Evolutionary conservation across 2,888 invertebrate species (phyloP).

Genomic region (Chrysolina oricalcia): DNA sequence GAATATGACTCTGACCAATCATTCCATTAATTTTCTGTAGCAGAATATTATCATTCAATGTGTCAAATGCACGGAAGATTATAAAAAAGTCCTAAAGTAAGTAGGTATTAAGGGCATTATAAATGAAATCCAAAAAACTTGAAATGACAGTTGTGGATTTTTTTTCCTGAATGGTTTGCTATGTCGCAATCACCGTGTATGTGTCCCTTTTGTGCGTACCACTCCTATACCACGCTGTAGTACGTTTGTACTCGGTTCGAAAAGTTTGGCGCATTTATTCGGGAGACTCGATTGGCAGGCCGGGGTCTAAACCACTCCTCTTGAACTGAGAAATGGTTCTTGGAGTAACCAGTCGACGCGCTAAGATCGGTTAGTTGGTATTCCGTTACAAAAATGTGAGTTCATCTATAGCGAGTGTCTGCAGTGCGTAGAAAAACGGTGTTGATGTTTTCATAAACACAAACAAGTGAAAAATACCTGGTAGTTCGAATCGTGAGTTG

Average conservation of each 20-base stretch:
- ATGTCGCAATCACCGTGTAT: neutral
- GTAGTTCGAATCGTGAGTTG: constrained; percentile 57
- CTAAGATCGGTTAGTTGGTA: constrained; percentile 53
- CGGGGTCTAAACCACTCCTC: constrained; percentile 31
- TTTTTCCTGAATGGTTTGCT: neutral
- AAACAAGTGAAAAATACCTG: constrained; percentile 41
- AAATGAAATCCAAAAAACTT: too few relatives aligned
- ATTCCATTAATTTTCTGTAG: too few relatives aligned
- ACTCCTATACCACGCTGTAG: constrained; percentile 3
- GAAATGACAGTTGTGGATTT: too few relatives aligned
- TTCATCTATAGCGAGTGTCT: constrained; percentile 55
- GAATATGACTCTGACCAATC: too few relatives aligned
- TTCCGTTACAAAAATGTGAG: constrained; percentile 66
- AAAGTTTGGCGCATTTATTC: constrained; percentile 41
- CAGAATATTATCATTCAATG: too few relatives aligned
- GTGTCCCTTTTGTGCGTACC: neutral
- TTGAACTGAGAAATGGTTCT: constrained; percentile 33
- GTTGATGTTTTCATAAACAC: constrained; percentile 50
- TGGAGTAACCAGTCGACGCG: constrained; percentile 41
- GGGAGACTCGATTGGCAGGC: constrained; percentile 29
- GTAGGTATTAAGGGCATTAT: too few relatives aligned
- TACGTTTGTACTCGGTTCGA: constrained; percentile 27
- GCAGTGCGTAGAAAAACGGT: constrained; percentile 50
- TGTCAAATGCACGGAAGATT: too few relatives aligned
- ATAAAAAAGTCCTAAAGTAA: too few relatives aligned